Base-by-base conservation (phyloP, 2,797 vertebrate species). In the Limosa lapponica region DNA sequence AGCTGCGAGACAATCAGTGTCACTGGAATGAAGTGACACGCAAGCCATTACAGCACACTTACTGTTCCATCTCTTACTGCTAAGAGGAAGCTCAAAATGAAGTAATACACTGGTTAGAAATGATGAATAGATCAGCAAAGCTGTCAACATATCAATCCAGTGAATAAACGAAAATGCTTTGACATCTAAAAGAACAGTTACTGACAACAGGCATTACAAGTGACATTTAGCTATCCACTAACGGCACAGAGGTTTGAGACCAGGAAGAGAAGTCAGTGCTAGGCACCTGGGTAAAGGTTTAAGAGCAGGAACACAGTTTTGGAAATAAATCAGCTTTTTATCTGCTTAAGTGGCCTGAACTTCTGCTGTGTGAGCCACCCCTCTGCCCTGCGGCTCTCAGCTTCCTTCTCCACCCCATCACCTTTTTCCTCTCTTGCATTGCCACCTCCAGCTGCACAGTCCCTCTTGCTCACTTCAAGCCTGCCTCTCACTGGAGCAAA, bases 61-160 rank as follows among this genome's bases (percentile, higher is more conserved):
- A 86, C 32, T 91, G 73, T 87, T 71, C 64, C 19, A 41, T 27
- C 36, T 90, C 59, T 44, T 55, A 72, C 55, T 87, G 66, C 59
- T 79, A 87, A 49, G 34, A 75, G 15, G 6, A 90, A 16, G 24
- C 48, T 88, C 58, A 79, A 89, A 90, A 84, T 69, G 16, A 95
- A 95, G 62, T 88, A 86, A 93, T 44, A 57, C 30, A 87, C 23
- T 51, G 92, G 91, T 90, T 94, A 90, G 83, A 95, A 91, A 72
- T 90, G 43, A 79, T 55, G 2, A 90, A 59, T 34, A 91, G 66
- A 88, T 90, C 74, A 82, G 55, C 24, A 89, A 20, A 93, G 52
- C 30, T 82, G 41, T 79, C 79, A 93, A 72, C 71, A 43, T 58
- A 93, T 67, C 81, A 87, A 43, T 55, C 79, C 48, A 46, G 36